These are phyloP conservation scores for Acleris holmiana DNA, from an alignment of 2,888 invertebrate genomes.

Conservation along the genomic window DNA sequence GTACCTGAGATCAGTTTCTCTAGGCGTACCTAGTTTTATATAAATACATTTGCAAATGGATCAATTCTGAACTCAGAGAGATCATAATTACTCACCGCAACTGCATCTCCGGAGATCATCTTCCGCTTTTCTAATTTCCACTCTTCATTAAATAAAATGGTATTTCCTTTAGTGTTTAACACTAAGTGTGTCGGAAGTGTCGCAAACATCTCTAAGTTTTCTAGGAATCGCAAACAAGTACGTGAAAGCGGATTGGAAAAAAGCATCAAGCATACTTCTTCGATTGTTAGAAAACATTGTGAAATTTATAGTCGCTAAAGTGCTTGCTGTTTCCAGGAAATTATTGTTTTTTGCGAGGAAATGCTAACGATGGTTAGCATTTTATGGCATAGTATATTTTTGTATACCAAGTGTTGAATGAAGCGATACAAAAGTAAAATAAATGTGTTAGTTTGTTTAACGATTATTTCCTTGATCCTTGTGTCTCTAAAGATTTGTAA, in stretches of 20 bases:
- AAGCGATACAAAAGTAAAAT: neutral
- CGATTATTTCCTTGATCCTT: too few species aligned
- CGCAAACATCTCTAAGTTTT: conserved; percentile 49
- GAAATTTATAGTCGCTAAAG: conserved; percentile 10
- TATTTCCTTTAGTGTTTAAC: conserved; percentile 56
- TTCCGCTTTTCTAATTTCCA: conserved; percentile 57
- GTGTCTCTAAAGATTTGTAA: too few species aligned
- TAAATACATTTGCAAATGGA: too few species aligned
- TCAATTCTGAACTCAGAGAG: neutral
- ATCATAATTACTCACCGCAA: conserved; percentile 38
- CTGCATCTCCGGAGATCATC: conserved; percentile 40
- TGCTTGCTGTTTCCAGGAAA: conserved; percentile 17
- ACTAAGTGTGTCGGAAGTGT: conserved; percentile 58
- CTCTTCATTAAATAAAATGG: conserved; percentile 45
- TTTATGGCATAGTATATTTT: neutral
- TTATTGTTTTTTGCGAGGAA: conserved; percentile 16
- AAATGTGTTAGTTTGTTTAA: too few species aligned
- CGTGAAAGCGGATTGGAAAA: conserved; percentile 48
- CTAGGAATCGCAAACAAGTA: conserved; percentile 50
- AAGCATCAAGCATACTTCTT: conserved; percentile 20
- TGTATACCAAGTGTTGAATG: neutral
- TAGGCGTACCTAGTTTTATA: too few species aligned
- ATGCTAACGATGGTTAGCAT: conserved; percentile 7
- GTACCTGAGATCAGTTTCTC: too few species aligned
- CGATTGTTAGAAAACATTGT: conserved; percentile 40